Conservation (phyloP, 2,888 invertebrate genomes). For the Drosophila mimetica region DNA sequence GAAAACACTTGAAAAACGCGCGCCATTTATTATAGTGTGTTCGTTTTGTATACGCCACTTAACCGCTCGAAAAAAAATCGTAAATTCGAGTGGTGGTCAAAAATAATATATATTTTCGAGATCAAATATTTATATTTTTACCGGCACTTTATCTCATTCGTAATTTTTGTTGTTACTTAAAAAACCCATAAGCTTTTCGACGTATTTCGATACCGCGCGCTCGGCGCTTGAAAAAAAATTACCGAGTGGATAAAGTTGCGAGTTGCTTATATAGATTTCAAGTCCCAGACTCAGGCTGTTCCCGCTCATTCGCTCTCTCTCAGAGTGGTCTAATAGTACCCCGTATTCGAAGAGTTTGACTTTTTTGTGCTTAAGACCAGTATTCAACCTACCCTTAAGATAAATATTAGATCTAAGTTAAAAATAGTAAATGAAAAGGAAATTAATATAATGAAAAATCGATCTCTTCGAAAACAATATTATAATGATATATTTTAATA, state of each 20-base stretch:
- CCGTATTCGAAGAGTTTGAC: background rate
- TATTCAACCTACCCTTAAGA: too few relatives aligned
- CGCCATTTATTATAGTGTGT: constrained; percentile 62
- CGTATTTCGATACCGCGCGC: background rate
- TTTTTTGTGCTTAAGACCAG: too few relatives aligned
- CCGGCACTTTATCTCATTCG: constrained; percentile 11
- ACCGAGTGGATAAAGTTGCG: background rate
- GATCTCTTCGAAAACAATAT: too few relatives aligned
- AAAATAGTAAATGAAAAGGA: too few relatives aligned
- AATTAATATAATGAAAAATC: too few relatives aligned
- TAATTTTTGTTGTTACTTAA: background rate
- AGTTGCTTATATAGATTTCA: constrained; percentile 7
- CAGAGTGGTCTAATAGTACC: background rate
- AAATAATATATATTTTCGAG: constrained; percentile 14
- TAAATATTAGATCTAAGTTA: too few relatives aligned
- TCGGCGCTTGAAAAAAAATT: constrained; percentile 5
- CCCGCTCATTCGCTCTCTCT: background rate
- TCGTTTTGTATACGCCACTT: background rate
- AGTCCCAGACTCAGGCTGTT: background rate
- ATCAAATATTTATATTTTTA: constrained; percentile 8
- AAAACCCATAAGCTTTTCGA: background rate
- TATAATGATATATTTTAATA: too few relatives aligned
- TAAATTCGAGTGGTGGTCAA: background rate
- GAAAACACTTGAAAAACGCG: constrained; percentile 47
- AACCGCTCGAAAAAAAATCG: background rate